Base-by-base conservation (phyloP, 2,888 invertebrate genomes). In the Papilio gigon region DNA sequence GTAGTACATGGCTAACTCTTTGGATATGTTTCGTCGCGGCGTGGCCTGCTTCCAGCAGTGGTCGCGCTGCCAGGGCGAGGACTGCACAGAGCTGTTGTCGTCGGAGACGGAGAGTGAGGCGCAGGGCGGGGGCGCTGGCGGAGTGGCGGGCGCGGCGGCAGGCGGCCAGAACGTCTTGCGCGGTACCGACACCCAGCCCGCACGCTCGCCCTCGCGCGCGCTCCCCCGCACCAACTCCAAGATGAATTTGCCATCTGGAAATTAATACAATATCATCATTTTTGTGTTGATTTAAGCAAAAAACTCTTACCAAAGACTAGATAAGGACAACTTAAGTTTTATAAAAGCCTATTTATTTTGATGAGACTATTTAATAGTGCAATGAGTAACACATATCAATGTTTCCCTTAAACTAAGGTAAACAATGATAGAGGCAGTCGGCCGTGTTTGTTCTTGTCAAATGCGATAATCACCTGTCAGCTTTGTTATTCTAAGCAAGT, bases 61-160 rank as follows among this genome's bases (percentile, higher is more conserved):
- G 88, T 97, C 97, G 78, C 97, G 94, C 89, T 97, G 96, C 75
- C 97, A 97, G 72, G 97, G 97, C 80, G 97, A 97, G 76, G 97
- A 97, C 87, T 97, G 97, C 84, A 97, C 94, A 75, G 97, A 97
- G 83, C 96, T 96, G 91, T 97, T 97, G 89, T 97, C 97, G 93
- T 97, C 97, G 80, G 97, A 97, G 89, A 96, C 96, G 90, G 96
- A 96, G 85, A 97, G 95, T 76, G 96, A 96, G 81, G 95, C 94
- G 88, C 82, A 80, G 74, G 86, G 82, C 72, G 88, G 85, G 75
- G 88, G 85, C 75, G 86, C 84, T 78, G 88, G 94, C 88, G 87
- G 92, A 65, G 93, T 89, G 72, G 95, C 94, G 75, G 94, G 94
- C 77, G 93, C 95, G 77, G 95, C 95, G 77, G 96, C 95, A 70